These are phyloP conservation scores for Cheumatopsyche charites DNA, from an alignment of 1,140 invertebrate genomes.

Conservation along the genomic window DNA sequence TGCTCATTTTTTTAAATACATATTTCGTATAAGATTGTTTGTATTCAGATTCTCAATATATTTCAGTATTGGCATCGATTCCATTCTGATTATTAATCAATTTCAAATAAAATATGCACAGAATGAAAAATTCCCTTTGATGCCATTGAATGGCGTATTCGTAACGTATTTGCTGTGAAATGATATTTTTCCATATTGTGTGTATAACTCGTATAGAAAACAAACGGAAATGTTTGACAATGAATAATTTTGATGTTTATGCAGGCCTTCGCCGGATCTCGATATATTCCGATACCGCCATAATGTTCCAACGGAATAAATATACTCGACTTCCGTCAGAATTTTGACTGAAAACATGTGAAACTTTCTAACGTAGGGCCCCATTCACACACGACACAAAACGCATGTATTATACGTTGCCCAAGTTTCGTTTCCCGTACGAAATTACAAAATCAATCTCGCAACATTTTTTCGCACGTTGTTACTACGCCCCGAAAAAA, in stretches of 20 bases:
- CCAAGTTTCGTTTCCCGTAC: slow-evolving; percentile 19
- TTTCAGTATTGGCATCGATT: no score
- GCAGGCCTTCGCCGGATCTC: slow-evolving; percentile 23
- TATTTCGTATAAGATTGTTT: no score
- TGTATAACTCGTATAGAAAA: not conserved
- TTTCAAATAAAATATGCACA: no score
- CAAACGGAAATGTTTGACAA: slow-evolving; percentile 30
- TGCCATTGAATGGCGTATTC: no score
- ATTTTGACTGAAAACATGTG: slow-evolving; percentile 22
- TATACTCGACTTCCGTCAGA: slow-evolving; percentile 20
- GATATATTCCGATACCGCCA: slow-evolving; percentile 25
- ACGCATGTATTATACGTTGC: not conserved
- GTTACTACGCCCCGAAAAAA: not conserved
- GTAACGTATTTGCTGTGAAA: no score
- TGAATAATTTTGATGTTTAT: slow-evolving; percentile 29
- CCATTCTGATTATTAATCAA: no score
- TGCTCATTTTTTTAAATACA: no score
- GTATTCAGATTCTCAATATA: no score
- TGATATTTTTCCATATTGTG: not conserved
- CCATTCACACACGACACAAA: not conserved
- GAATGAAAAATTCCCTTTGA: no score
- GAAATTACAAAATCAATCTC: slow-evolving; percentile 27
- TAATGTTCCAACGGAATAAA: slow-evolving; percentile 17
- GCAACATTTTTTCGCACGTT: not conserved
- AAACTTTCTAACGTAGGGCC: slow-evolving; percentile 6